These are phyloP conservation scores for Cephonodes hylas DNA, from an alignment of 2,888 invertebrate genomes.

Conservation along the genomic window DNA sequence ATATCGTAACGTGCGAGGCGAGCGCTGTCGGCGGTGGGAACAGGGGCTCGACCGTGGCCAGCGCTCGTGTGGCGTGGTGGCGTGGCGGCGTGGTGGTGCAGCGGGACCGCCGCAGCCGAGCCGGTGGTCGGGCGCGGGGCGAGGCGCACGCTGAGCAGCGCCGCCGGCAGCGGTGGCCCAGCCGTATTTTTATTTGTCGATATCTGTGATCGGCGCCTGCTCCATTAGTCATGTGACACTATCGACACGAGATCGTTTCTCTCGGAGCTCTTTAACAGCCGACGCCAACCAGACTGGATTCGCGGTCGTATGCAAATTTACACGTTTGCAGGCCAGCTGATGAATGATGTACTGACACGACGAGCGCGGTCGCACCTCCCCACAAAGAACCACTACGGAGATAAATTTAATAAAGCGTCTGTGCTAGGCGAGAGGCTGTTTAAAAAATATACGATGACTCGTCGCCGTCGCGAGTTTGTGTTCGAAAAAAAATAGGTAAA, in stretches of 20 bases:
- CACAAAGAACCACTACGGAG: conserved; percentile 20
- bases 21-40: conserved; percentile 22
- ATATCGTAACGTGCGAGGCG: conserved; percentile 22
- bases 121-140: conserved; percentile 44
- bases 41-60: not conserved
- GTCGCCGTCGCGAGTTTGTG: conserved; percentile 23
- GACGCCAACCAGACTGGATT: conserved; percentile 59
- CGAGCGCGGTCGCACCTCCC: conserved; percentile 33
- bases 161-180: conserved; percentile 49
- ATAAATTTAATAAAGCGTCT: conserved; percentile 28
- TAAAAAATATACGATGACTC: conserved; percentile 24
- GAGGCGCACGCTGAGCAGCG: conserved; percentile 22
- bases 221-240: conserved; percentile 81
- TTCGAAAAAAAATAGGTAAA: conserved; percentile 32
- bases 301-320: conserved; percentile 66
- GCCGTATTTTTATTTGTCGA: conserved; percentile 73
- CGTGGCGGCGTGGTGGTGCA: conserved; percentile 27
- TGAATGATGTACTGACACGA: conserved; percentile 68
- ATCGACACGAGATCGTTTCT: conserved; percentile 75
- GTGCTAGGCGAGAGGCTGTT: conserved; percentile 22
- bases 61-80: conserved; percentile 19
- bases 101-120: conserved; percentile 28
- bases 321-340: conserved; percentile 60
- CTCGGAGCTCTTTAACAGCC: conserved; percentile 66
- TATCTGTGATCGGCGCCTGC: conserved; percentile 78